Percentiles rank a stretch among this genome's conserved stretches.
phyloP scores from a whole-genome alignment of 1,140 invertebrate species.

The Drosophila gunungcola region DNA sequence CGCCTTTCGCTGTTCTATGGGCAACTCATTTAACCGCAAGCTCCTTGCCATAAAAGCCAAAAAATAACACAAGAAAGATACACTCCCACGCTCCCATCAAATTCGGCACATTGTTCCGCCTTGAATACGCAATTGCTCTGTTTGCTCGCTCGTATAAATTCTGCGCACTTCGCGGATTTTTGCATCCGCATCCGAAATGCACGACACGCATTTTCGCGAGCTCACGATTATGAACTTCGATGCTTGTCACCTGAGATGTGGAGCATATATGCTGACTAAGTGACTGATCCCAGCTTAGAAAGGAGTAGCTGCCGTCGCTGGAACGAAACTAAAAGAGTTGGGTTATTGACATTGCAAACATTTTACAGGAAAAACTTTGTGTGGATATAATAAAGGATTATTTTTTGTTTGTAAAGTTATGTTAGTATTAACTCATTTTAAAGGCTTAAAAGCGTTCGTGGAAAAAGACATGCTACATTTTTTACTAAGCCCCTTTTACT shows the following conservation, averaged over 20 bases:
- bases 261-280: slow-evolving; percentile 19
- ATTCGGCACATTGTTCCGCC: slow-evolving; percentile 60
- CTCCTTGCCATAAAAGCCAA: slow-evolving; percentile 37
- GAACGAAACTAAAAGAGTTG: background rate
- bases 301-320: slow-evolving; percentile 7
- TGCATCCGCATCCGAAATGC: slow-evolving; percentile 31
- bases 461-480: too few relatives aligned
- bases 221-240: slow-evolving; percentile 25
- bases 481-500: too few relatives aligned
- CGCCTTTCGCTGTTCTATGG: background rate
- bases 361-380: too few relatives aligned
- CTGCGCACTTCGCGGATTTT: slow-evolving; percentile 15
- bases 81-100: slow-evolving; percentile 40
- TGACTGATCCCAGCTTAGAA: slow-evolving; percentile 14
- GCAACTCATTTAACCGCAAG: slow-evolving; percentile 58
- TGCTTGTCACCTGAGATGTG: slow-evolving; percentile 31
- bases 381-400: too few relatives aligned
- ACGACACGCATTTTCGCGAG: slow-evolving; percentile 32
- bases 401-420: too few relatives aligned
- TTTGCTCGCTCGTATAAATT: slow-evolving; percentile 18
- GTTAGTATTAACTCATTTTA: too few relatives aligned
- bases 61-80: slow-evolving; percentile 31
- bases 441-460: too few relatives aligned
- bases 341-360: background rate
- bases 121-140: slow-evolving; percentile 35